These are phyloP conservation scores for Synanthedon formicaeformis DNA, from an alignment of 2,888 invertebrate species.

Conservation along the genomic window DNA sequence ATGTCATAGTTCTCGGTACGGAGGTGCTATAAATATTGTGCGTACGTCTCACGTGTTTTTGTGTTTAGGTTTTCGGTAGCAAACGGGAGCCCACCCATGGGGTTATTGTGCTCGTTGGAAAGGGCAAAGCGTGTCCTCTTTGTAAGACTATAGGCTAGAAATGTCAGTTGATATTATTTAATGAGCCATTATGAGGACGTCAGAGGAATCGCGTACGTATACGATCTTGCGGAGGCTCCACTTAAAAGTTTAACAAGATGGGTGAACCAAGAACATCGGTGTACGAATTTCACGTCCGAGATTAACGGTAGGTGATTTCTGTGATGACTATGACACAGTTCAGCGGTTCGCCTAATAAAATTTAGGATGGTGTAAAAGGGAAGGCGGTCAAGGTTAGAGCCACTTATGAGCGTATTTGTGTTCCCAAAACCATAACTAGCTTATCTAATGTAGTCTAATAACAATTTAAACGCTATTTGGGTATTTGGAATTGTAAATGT, in stretches of 20 bases:
- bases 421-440: slow-evolving; percentile 24
- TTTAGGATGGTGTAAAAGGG: slow-evolving; percentile 21
- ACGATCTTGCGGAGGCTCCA: neutral
- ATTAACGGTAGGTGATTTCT: slow-evolving; percentile 3
- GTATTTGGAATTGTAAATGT: neutral
- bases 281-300: slow-evolving; percentile 1
- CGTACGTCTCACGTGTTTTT: slow-evolving; percentile 17
- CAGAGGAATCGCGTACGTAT: neutral
- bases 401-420: slow-evolving; percentile 32
- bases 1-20: slow-evolving; percentile 52
- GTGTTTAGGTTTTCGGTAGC: slow-evolving; percentile 12
- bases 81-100: slow-evolving; percentile 45
- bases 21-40: slow-evolving; percentile 41
- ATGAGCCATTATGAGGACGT: slow-evolving; percentile 19
- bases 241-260: neutral
- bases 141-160: slow-evolving; percentile 19
- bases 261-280: neutral
- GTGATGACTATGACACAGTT: slow-evolving; percentile 14
- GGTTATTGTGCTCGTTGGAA: slow-evolving; percentile 27
- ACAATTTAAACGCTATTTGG: slow-evolving; percentile 1
- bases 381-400: slow-evolving; percentile 14
- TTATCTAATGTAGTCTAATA: slow-evolving; percentile 10
- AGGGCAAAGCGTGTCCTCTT: slow-evolving; percentile 40
- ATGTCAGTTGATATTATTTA: slow-evolving; percentile 35
- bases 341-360: slow-evolving; percentile 29